These are phyloP conservation scores for Microtus richardsoni DNA, from an alignment of 2,113 vertebrate genomes.

Conservation along the genomic window DNA sequence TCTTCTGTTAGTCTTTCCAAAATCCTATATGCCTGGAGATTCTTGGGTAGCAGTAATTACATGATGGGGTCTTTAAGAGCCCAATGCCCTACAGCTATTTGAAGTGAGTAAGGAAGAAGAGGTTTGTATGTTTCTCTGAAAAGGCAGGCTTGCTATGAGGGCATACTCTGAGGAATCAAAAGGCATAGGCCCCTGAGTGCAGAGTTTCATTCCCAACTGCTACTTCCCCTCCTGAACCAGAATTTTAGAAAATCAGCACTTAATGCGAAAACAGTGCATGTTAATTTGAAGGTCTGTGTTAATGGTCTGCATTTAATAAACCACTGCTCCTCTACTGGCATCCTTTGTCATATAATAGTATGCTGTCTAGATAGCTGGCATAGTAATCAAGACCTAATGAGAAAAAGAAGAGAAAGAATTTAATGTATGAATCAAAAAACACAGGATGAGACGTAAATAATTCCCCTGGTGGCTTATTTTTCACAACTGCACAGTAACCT, in stretches of 20 bases:
- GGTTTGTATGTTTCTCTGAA: neutral
- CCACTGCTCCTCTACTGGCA: neutral
- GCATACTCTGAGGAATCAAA: slow-evolving; percentile 37
- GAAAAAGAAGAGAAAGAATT: slow-evolving; percentile 45
- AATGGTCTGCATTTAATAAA: slow-evolving; percentile 34
- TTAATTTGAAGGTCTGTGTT: slow-evolving; percentile 51
- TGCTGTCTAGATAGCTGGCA: slow-evolving; percentile 44
- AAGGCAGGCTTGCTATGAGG: neutral
- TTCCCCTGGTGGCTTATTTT: slow-evolving; percentile 27
- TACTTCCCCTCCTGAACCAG: neutral
- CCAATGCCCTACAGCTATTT: neutral
- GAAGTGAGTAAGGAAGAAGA: neutral
- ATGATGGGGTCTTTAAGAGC: slow-evolving; percentile 3
- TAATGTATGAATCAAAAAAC: slow-evolving; percentile 48
- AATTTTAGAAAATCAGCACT: slow-evolving; percentile 41
- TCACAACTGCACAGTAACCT: slow-evolving; percentile 40
- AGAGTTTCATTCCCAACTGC: slow-evolving; percentile 11
- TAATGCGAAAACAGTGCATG: slow-evolving; percentile 25
- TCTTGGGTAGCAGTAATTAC: slow-evolving; percentile 29
- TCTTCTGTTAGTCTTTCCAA: slow-evolving; percentile 27
- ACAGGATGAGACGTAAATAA: slow-evolving; percentile 33
- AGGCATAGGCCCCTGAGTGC: neutral
- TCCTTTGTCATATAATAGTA: slow-evolving; percentile 49
- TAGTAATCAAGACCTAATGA: slow-evolving; percentile 64
- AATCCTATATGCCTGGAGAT: neutral